These are phyloP conservation scores for Notothenia coriiceps DNA, from an alignment of 2,113 vertebrate species.

Conservation along the genomic window DNA sequence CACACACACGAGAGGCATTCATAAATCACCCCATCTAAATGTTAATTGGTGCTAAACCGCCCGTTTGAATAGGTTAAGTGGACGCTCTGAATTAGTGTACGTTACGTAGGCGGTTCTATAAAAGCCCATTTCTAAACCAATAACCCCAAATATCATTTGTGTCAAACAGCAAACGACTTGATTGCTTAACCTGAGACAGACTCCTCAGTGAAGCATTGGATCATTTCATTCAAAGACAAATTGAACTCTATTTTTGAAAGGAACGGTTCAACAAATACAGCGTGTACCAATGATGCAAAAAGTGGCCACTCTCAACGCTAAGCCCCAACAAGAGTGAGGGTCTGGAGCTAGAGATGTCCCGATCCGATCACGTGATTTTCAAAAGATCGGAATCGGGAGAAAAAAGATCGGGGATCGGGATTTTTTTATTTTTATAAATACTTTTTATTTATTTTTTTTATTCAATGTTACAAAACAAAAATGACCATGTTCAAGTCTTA, in stretches of 20 bases:
- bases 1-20: constrained; percentile 16
- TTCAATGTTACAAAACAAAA: no score
- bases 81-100: constrained; percentile 50
- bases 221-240: constrained; percentile 55
- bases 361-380: no score
- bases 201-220: constrained; percentile 11
- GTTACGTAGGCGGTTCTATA: constrained; percentile 57
- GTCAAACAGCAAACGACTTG: constrained; percentile 46
- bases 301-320: background rate
- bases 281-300: background rate
- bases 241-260: constrained; percentile 29
- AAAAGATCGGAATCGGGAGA: no score
- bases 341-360: background rate
- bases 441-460: no score
- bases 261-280: background rate
- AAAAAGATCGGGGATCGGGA: no score
- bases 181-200: constrained; percentile 31
- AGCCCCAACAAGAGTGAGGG: constrained; percentile 34
- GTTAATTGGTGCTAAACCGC: constrained; percentile 73
- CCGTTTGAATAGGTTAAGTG: constrained; percentile 74
- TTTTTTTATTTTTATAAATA: no score
- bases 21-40: constrained; percentile 72
- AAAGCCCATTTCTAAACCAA: constrained; percentile 53
- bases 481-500: no score
- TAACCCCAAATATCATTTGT: constrained; percentile 68